Evolutionary conservation across 2,888 invertebrate genomes (phyloP).

Genomic region (Neelides folsomi): DNA sequence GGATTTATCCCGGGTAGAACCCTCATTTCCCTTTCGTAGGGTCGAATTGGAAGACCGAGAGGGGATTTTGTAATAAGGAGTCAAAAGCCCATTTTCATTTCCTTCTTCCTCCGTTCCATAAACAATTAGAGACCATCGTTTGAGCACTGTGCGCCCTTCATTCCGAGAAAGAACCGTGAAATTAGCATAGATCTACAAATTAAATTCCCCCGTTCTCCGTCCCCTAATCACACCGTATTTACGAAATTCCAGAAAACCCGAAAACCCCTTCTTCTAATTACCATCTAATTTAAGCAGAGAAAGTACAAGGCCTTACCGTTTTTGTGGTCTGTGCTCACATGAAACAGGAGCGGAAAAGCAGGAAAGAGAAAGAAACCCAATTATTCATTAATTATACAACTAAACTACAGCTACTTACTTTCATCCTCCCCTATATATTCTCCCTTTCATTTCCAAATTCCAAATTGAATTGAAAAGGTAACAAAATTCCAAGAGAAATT

Average conservation of each 20-base stretch:
- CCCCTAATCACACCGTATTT: background rate
- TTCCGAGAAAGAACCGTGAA: background rate
- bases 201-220: background rate
- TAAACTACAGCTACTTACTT: too few relatives aligned
- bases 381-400: too few relatives aligned
- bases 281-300: background rate
- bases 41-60: conserved; percentile 17
- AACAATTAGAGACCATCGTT: conserved; percentile 84
- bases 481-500: too few relatives aligned
- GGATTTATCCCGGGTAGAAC: background rate
- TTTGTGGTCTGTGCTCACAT: conserved; percentile 19
- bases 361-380: conserved; percentile 4
- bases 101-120: conserved; percentile 64
- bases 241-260: background rate
- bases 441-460: too few relatives aligned
- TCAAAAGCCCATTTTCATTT: conserved; percentile 3
- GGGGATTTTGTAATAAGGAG: background rate
- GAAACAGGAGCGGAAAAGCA: conserved; percentile 5
- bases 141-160: conserved; percentile 69
- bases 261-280: background rate
- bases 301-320: conserved; percentile 18
- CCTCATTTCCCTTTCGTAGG: background rate
- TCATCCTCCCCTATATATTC: too few relatives aligned
- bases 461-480: too few relatives aligned
- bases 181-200: background rate